Evolutionary conservation across 1,140 invertebrate species (phyloP).

Genomic region (Daktulosphaira vitifoliae): DNA sequence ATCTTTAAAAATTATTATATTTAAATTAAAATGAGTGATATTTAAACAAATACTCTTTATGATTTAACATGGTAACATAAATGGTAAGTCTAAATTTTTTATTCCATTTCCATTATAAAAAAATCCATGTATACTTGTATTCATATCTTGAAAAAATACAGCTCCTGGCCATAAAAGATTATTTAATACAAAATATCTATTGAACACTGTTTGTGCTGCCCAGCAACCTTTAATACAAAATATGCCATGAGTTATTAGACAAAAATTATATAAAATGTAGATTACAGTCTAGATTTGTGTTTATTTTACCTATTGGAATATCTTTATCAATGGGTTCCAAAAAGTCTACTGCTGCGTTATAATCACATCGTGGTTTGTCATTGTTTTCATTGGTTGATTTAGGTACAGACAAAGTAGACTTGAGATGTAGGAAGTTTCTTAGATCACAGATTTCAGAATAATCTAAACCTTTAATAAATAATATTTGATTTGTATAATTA

Average conservation of each 20-base stretch:
- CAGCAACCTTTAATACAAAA: conserved; percentile 1
- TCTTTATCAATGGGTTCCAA: conserved; percentile 3
- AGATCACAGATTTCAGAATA: neutral
- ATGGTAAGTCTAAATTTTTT: conserved; percentile 16
- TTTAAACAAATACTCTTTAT: too few species aligned
- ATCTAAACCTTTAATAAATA: neutral
- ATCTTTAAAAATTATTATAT: too few species aligned
- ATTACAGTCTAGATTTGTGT: too few species aligned
- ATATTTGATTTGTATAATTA: neutral
- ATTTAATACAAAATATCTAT: conserved; percentile 5
- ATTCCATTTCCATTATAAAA: conserved; percentile 18
- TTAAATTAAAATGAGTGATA: too few species aligned
- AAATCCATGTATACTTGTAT: neutral
- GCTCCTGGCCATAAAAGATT: conserved; percentile 9
- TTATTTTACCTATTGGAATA: neutral
- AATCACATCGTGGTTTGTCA: neutral
- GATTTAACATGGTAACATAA: conserved; percentile 21
- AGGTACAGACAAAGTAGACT: neutral
- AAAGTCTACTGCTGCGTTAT: conserved; percentile 12
- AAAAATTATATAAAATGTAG: too few species aligned
- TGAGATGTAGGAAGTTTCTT: neutral
- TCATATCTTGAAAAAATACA: conserved; percentile 17
- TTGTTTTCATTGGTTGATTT: neutral
- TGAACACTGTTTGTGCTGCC: neutral
- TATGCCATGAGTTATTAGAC: too few species aligned